Base-by-base conservation (phyloP, 2,113 vertebrate species). In the Ceyx melanurus region DNA sequence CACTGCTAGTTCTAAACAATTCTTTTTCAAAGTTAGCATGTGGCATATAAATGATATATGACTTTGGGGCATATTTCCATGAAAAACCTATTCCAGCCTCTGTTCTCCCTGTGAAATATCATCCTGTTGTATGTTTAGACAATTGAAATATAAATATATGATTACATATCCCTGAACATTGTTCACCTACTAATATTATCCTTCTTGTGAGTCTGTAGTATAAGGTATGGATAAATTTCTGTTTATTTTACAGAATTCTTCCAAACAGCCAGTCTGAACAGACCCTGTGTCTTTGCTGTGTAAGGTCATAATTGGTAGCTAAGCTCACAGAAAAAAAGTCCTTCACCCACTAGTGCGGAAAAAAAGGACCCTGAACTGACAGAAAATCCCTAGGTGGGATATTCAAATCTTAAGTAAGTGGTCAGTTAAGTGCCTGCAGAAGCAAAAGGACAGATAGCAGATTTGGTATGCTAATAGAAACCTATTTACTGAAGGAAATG, bases 401-500 rank as follows among this genome's bases (percentile, higher is more conserved):
- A 97, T 97, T 98, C 97, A 96, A 98, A 97, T 97, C 96, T 94
- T 97, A 97, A 97, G 94, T 97, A 97, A 98, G 97, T 97, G 97
- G 97, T 98, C 98, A 98, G 97, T 97, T 96, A 97, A 98, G 92
- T 91, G 95, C 86, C 92, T 96, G 91, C 53, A 93, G 94, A 97
- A 96, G 91, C 92, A 83, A 96, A 97, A 97, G 97, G 97, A 97
- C 97, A 97, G 97, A 98, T 79, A 98, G 85, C 97, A 97, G 97
- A 97, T 97, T 97, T 98, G 95, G 94, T 98, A 98, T 98, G 97
- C 97, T 98, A 98, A 98, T 98, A 82, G 96, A 97, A 97, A 96
- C 96, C 97, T 98, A 98, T 98, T 98, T 98, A 98, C 97, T 97
- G 96, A 97, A 97, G 96, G 96, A 98, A 97, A 97, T 97, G 98